Evolutionary conservation across 2,113 vertebrate genomes (phyloP), one percentile per base, ranked within the genome.

Genomic region (Phylloscopus trochiloides): DNA sequence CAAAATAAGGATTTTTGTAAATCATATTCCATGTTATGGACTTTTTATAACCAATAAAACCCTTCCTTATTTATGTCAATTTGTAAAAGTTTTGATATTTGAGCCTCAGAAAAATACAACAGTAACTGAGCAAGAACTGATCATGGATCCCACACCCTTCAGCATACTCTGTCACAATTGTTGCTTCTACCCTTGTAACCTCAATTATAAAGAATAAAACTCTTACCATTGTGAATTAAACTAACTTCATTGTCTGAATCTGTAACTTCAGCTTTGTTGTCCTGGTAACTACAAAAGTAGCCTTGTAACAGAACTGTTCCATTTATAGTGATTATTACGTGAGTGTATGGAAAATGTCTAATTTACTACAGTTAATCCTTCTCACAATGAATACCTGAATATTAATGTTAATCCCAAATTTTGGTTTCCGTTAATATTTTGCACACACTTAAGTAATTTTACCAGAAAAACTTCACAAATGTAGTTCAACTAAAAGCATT

Each of bases 101-200:
- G 48, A 71, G 3, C 9, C 17, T 84, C 52, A 51, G 32, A 51
- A 81, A 73, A 80, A 52, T 32, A 62, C 5, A 18, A 17, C 16
- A 45, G 29, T 1, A 85, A 20, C 48, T 74, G 38, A 54, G 10
- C 16, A 83, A 73, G n/a, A 77, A 28, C n/a, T 45, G 15, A 19
- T 20, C 2, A 2, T 7, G 10, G 17, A 77, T 62, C 18, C 15
- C 4, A 3, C 11, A 12, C 3, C 10, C 9, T 72, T 45, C 22
- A 29, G 32, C 36, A 40, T 0, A 34, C 2, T 0, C 0, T 32
- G 36, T 14, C 59, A 65, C 15, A 32, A 4, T 55, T 87, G 14
- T 55, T 32, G 7, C 7, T 50, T 71, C 26, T 73, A 42, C 9
- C 47, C 2, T 2, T 66, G 8, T 74, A 55, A 74, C 29, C 20